Conservation (phyloP, 2,113 vertebrate genomes). For the Aspidoscelis tigris region DNA sequence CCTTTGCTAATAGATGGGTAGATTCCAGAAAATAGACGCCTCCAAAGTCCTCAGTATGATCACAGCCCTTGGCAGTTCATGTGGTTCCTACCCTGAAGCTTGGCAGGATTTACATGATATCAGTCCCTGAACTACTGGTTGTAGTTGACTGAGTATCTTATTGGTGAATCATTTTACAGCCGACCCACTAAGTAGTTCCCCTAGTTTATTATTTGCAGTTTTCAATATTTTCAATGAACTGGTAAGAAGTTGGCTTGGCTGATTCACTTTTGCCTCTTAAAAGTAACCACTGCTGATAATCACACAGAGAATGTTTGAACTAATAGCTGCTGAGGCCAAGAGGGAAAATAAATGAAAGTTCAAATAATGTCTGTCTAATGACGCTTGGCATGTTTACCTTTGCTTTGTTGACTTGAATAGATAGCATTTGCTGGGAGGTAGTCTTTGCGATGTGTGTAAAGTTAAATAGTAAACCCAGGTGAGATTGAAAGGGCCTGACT, state of each 20-base stretch:
- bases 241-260: neutral
- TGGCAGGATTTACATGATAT: no score
- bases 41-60: no score
- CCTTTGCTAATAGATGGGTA: no score
- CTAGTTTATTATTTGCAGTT: neutral
- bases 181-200: neutral
- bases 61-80: no score
- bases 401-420: constrained; percentile 26
- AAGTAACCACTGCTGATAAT: neutral
- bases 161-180: neutral
- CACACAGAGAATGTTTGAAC: neutral
- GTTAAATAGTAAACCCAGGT: neutral
- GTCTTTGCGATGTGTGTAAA: constrained; percentile 3
- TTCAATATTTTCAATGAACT: constrained; percentile 1
- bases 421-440: neutral
- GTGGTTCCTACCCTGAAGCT: no score
- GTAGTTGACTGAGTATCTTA: no score
- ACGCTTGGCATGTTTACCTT: constrained; percentile 51
- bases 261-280: neutral
- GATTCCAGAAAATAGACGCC: no score
- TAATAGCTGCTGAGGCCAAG: neutral
- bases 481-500: neutral
- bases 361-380: constrained; percentile 50
- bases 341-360: constrained; percentile 13
- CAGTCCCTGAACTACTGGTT: no score